Evolutionary conservation across 2,888 invertebrate species (phyloP).

Genomic region (Hydrotaea cyrtoneurina): DNA sequence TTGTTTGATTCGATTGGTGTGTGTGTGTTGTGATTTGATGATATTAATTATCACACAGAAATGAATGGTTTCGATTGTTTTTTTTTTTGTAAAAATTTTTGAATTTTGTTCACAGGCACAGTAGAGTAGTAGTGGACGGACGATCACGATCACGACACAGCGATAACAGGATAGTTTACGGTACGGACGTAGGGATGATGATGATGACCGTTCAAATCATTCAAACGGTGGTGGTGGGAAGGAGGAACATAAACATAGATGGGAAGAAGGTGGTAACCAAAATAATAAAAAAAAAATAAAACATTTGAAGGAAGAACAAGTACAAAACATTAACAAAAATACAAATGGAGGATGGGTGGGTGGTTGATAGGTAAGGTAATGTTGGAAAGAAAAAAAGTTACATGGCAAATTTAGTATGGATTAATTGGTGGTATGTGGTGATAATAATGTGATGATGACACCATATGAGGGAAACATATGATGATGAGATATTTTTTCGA

Average conservation of each 20-base stretch:
- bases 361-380: background rate
- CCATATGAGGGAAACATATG: background rate
- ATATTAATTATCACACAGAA: conserved; percentile 57
- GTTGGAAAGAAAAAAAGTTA: background rate
- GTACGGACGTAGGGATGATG: conserved; percentile 51
- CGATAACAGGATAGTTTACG: conserved; percentile 31
- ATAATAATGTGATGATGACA: background rate
- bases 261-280: conserved; percentile 31
- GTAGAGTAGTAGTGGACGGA: conserved; percentile 37
- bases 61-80: conserved; percentile 47
- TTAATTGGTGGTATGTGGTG: background rate
- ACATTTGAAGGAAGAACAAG: conserved; percentile 33
- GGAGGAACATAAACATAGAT: conserved; percentile 39
- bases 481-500: background rate
- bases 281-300: conserved; percentile 17
- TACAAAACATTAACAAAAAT: conserved; percentile 51
- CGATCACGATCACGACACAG: conserved; percentile 41
- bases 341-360: background rate
- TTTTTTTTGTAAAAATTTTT: conserved; percentile 1
- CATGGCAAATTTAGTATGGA: background rate
- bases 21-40: conserved; percentile 54
- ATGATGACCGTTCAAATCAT: conserved; percentile 52
- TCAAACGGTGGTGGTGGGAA: conserved; percentile 55
- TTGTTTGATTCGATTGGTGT: conserved; percentile 60
- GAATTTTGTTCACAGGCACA: conserved; percentile 38